A percentile compares a stretch with the other conserved stretches of the same genome.
Evolutionary conservation across 1,140 invertebrate species (phyloP).

Genomic region (Lepidurus arcticus): DNA sequence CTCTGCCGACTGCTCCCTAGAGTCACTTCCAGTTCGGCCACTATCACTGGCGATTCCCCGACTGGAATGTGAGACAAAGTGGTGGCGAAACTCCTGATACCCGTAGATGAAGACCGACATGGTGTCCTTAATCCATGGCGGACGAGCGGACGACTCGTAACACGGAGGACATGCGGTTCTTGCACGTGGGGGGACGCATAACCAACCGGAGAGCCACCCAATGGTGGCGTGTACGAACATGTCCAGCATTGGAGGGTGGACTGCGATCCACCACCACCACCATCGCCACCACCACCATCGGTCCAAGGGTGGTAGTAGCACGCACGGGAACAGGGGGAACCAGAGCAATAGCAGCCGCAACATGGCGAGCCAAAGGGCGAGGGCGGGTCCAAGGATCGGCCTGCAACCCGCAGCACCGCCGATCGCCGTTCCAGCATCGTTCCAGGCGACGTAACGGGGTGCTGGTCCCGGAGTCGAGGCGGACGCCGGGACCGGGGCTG

Average conservation of each 20-base stretch:
- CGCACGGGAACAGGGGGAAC: not conserved
- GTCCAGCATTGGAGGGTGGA: not conserved
- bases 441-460: slow-evolving; percentile 4
- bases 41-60: not conserved
- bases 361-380: not conserved
- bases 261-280: not conserved
- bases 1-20: not conserved
- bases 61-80: slow-evolving; percentile 19
- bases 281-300: not conserved
- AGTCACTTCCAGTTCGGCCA: not conserved
- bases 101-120: not conserved
- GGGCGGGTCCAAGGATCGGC: slow-evolving; percentile 20
- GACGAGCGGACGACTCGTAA: not conserved
- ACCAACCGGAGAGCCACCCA: not conserved
- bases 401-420: slow-evolving; percentile 27
- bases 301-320: not conserved
- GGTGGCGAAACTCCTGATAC: not conserved
- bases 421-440: slow-evolving; percentile 21
- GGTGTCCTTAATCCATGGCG: slow-evolving; percentile 24
- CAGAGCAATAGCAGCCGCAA: not conserved
- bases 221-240: slow-evolving; percentile 14
- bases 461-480: not conserved
- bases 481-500: slow-evolving; percentile 18
- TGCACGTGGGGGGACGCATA: not conserved
- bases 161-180: not conserved